These are phyloP conservation scores for Ecdyonurus torrentis DNA, from an alignment of 2,888 invertebrate species.

Conservation along the genomic window DNA sequence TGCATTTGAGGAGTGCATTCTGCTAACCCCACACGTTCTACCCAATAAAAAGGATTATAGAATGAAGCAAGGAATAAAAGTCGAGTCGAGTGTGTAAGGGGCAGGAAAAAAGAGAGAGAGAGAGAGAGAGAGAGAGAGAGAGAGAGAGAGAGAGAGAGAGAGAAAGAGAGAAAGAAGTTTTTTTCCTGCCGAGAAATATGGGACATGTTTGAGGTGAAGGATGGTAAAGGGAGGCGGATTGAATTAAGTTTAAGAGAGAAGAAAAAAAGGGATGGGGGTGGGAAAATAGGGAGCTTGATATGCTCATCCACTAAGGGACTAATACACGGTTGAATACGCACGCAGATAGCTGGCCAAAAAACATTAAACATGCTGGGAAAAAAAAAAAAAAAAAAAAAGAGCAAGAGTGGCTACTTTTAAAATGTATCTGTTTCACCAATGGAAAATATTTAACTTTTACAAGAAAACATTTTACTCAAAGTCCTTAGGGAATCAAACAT, in stretches of 20 bases:
- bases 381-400: neutral
- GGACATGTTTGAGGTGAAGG: neutral
- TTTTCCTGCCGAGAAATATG: neutral
- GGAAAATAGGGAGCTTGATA: too few species aligned
- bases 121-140: neutral
- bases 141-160: neutral
- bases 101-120: neutral
- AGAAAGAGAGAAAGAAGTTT: neutral
- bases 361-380: neutral
- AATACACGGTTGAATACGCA: neutral
- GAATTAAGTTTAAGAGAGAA: neutral
- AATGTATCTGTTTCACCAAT: neutral
- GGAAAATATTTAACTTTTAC: neutral
- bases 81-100: neutral
- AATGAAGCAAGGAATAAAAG: neutral
- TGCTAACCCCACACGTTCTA: neutral
- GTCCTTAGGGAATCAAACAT: neutral
- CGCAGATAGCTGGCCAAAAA: neutral
- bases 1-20: neutral
- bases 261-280: too few species aligned
- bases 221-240: neutral
- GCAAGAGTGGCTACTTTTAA: neutral
- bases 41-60: neutral
- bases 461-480: neutral
- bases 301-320: neutral